Conservation (phyloP, 1,140 invertebrate species). For the Papilio xuthus region DNA sequence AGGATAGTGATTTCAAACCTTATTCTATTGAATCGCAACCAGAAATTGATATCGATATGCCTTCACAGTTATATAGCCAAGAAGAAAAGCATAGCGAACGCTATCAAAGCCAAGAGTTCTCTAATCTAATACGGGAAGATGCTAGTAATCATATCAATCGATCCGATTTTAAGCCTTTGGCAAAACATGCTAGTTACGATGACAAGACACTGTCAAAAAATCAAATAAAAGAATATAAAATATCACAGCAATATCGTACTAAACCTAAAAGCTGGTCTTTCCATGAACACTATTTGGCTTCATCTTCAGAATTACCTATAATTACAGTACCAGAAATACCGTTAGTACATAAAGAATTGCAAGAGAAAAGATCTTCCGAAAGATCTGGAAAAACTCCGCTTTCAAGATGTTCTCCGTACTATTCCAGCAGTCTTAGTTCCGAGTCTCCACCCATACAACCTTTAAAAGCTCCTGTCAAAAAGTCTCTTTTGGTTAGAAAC, state of each 20-base stretch:
- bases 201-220: conserved; percentile 84
- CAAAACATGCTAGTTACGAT: conserved; percentile 84
- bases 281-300: conserved; percentile 83
- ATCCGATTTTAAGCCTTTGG: conserved; percentile 81
- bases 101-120: conserved; percentile 84
- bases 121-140: conserved; percentile 76
- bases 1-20: conserved; percentile 79
- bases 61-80: conserved; percentile 82
- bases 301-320: conserved; percentile 72
- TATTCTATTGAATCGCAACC: conserved; percentile 71
- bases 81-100: conserved; percentile 83
- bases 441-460: conserved; percentile 85
- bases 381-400: conserved; percentile 78
- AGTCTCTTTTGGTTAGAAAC: conserved; percentile 77
- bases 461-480: conserved; percentile 82
- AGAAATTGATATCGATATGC: conserved; percentile 77
- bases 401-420: conserved; percentile 86
- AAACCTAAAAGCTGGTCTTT: conserved; percentile 84
- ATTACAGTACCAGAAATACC: conserved; percentile 75
- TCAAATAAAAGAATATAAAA: conserved; percentile 84
- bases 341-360: conserved; percentile 69
- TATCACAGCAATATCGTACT: conserved; percentile 81
- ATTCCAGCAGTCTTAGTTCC: conserved; percentile 86
- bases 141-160: conserved; percentile 64
- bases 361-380: conserved; percentile 75